Percentiles rank a stretch among this genome's conserved stretches.
phyloP scores from a whole-genome alignment of 2,888 invertebrate genomes.

The Mongoloraphidia duomilia region DNA sequence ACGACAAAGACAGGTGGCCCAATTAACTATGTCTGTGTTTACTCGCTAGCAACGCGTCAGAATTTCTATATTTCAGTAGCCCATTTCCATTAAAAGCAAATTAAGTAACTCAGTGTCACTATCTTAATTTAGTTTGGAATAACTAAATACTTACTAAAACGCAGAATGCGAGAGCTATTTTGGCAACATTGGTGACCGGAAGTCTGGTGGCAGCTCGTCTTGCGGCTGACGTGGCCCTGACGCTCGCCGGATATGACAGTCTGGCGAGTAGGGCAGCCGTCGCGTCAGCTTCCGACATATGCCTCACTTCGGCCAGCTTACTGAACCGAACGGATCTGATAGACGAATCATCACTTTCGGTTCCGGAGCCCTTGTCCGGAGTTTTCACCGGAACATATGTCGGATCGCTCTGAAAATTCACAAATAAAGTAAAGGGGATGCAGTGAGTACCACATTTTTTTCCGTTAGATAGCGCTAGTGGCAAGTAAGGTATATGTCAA shows the following conservation, averaged over 20 bases:
- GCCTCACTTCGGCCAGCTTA: slow-evolving; percentile 77
- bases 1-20: too few relatives aligned
- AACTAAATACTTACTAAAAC: slow-evolving; percentile 50
- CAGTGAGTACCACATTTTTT: background rate
- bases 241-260: slow-evolving; percentile 84
- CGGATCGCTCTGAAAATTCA: slow-evolving; percentile 60
- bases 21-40: too few relatives aligned
- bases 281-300: slow-evolving; percentile 81
- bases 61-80: too few relatives aligned
- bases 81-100: background rate
- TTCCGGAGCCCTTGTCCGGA: slow-evolving; percentile 53
- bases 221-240: slow-evolving; percentile 68
- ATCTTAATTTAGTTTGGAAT: background rate
- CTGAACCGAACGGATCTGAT: slow-evolving; percentile 80
- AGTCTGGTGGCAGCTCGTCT: slow-evolving; percentile 62
- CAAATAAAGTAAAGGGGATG: slow-evolving; percentile 2
- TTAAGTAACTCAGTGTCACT: background rate
- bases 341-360: slow-evolving; percentile 75
- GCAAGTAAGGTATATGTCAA: background rate
- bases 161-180: slow-evolving; percentile 74
- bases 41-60: too few relatives aligned
- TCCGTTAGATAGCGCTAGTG: too few relatives aligned
- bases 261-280: slow-evolving; percentile 85
- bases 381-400: slow-evolving; percentile 81
- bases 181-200: slow-evolving; percentile 59